These are phyloP conservation scores for Drosophila dunni DNA, from an alignment of 1,140 invertebrate species.

Conservation along the genomic window DNA sequence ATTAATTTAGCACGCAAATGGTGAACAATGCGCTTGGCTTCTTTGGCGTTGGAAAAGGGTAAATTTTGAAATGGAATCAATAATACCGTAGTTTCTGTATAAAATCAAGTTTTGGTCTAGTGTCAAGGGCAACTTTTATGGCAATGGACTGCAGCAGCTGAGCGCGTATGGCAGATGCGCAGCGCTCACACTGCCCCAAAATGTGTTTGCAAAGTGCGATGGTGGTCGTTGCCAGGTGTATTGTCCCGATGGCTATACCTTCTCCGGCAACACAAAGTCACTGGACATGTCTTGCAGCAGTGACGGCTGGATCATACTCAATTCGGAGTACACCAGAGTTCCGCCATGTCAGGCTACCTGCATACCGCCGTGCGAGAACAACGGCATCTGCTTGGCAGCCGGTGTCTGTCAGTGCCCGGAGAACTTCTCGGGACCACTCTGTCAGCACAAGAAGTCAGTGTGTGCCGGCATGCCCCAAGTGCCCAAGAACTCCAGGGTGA, in stretches of 20 bases:
- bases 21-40: conserved; percentile 52
- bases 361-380: conserved; percentile 90
- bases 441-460: conserved; percentile 90
- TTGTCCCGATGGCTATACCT: conserved; percentile 86
- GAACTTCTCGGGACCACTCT: conserved; percentile 90
- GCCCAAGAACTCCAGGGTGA: conserved; percentile 88
- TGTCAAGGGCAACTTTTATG: conserved; percentile 61
- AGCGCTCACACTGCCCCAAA: conserved; percentile 51
- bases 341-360: conserved; percentile 90
- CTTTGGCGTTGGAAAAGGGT: conserved; percentile 63
- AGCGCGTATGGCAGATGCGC: conserved; percentile 57
- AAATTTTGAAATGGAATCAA: neutral
- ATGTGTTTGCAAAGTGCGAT: conserved; percentile 61
- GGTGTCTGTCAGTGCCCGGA: conserved; percentile 90
- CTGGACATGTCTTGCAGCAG: conserved; percentile 86
- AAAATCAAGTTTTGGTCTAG: neutral
- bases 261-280: conserved; percentile 86
- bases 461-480: conserved; percentile 88
- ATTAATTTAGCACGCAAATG: conserved; percentile 30
- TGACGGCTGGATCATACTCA: conserved; percentile 86
- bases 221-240: conserved; percentile 85
- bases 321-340: conserved; percentile 85
- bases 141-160: conserved; percentile 37
- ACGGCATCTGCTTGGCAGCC: conserved; percentile 90
- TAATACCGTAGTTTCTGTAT: neutral